Evolutionary conservation across 2,113 vertebrate genomes (phyloP), one percentile per base, ranked within the genome.

Genomic region (Prionailurus bengalensis): DNA sequence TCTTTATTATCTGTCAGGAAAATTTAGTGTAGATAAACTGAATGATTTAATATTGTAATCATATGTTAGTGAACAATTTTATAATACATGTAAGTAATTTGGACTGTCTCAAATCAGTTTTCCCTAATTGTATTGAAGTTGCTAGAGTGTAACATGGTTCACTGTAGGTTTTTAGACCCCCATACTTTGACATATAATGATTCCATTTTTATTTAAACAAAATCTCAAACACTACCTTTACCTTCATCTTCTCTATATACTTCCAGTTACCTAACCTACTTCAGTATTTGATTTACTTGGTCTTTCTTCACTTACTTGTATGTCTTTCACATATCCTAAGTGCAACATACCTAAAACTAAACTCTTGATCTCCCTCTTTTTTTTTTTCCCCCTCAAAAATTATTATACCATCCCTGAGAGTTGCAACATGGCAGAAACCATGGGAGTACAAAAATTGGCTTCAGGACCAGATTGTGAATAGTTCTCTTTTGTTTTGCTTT

Each of bases 241-340:
- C 15, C 27, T 89, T 89, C 42, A 33, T 70, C 79, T 96, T 73
- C 14, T 95, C 12, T 91, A 0, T 71, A 10, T 96, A 39, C 51
- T 90, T 4, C n/a, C 63, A 94, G 63, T 85, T 71, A 63, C 51
- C 51, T 65, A 73, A 2, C 45, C 63, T 94, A 21, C 71, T 53
- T 84, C 51, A 53, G 11, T 84, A 73, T 94, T 85, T 79, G 42
- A 90, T 71, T 95, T 86, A 27, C 42, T 86, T 86, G 51, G 19
- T 89, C 39, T 90, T 11, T 83, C 27, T 85, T 65, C 39, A 70
- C 51, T 65, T 79, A 55, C 63, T 85, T 80, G 3, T 53, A 84
- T 85, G 33, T 93, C 39, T 96, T 89, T 85, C 71, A 85, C 21
- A 7, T 96, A 79, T 51, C 53, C 65, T 90, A 55, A 94, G 25